phyloP scores from a whole-genome alignment of 1,140 invertebrate genomes.

The Euglossa dilemma region DNA sequence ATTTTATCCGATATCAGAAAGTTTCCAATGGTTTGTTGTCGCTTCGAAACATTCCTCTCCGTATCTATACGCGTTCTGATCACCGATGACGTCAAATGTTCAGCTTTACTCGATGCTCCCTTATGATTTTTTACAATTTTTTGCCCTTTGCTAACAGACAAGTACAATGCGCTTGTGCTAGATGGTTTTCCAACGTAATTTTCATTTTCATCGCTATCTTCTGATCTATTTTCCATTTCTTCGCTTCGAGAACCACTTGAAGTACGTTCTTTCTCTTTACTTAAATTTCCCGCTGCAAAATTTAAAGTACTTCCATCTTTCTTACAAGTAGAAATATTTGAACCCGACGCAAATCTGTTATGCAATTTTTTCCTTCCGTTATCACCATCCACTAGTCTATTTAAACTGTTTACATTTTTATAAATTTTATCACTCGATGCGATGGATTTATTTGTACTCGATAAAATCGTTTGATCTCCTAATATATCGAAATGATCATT shows the following conservation, averaged over 20 bases:
- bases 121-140: neutral
- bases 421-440: neutral
- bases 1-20: conserved; percentile 2
- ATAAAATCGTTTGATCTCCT: neutral
- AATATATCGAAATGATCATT: neutral
- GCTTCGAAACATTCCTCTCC: neutral
- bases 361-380: neutral
- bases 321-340: neutral
- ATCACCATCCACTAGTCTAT: neutral
- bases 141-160: neutral
- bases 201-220: neutral
- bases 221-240: neutral
- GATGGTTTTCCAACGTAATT: neutral
- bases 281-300: neutral
- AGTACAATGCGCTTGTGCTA: neutral
- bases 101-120: neutral
- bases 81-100: neutral
- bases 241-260: neutral
- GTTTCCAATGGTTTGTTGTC: neutral
- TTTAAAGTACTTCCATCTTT: neutral
- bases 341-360: neutral
- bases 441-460: neutral
- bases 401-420: neutral
- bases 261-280: no score
- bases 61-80: neutral